Percentiles rank a stretch among this genome's conserved stretches.
These are phyloP conservation scores for Lepidostoma basale DNA, from an alignment of 1,140 invertebrate genomes.

Conservation along the genomic window DNA sequence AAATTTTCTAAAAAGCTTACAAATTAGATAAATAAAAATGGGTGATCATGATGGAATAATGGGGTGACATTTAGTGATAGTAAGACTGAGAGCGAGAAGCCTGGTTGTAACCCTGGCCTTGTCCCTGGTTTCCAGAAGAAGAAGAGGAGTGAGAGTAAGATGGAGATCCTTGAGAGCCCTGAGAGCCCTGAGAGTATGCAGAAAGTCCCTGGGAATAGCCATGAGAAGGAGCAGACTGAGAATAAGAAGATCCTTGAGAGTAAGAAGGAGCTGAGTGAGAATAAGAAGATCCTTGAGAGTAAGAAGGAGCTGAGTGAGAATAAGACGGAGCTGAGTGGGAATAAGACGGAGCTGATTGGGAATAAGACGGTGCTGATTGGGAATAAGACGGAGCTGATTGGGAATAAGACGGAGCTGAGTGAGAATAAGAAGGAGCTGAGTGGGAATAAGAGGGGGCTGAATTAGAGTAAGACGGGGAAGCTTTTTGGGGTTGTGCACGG, in stretches of 20 bases:
- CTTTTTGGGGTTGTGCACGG: too few species aligned
- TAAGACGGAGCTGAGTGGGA: constrained; percentile 9
- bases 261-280: neutral
- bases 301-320: constrained; percentile 31
- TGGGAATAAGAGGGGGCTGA: neutral
- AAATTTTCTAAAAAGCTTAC: constrained; percentile 32
- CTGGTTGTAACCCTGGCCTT: constrained; percentile 40
- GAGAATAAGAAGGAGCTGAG: constrained; percentile 26
- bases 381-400: constrained; percentile 31
- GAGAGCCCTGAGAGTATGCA: constrained; percentile 45
- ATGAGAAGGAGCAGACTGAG: neutral
- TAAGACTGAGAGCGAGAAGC: constrained; percentile 25
- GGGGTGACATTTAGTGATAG: constrained; percentile 29
- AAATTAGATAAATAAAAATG: constrained; percentile 34
- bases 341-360: constrained; percentile 29
- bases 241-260: neutral
- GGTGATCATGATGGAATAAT: constrained; percentile 5
- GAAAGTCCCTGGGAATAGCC: constrained; percentile 40
- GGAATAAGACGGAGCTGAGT: constrained; percentile 13
- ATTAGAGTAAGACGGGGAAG: constrained; percentile 26
- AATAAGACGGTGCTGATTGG: neutral
- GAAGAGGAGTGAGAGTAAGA: constrained; percentile 47
- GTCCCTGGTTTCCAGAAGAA: constrained; percentile 36
- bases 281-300: constrained; percentile 13
- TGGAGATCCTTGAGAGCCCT: constrained; percentile 44